Conservation (phyloP, 2,113 vertebrate genomes). For the Noturus placidus region DNA sequence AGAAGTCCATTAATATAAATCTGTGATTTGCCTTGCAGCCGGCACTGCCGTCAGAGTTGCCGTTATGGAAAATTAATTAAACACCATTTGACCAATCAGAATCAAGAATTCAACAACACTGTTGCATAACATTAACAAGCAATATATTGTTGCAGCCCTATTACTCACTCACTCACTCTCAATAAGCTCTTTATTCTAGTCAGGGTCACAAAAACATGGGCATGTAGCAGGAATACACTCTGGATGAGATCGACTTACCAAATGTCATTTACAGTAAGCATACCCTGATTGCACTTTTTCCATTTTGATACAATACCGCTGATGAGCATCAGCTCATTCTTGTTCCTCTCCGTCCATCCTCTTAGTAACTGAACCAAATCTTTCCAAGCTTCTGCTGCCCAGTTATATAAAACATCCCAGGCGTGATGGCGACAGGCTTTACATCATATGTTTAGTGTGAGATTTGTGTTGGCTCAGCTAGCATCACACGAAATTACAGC, state of each 20-base stretch:
- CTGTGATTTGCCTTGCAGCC: neutral
- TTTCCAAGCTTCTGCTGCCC: neutral
- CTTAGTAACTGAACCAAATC: neutral
- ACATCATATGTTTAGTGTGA: neutral
- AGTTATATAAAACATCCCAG: neutral
- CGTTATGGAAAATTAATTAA: neutral
- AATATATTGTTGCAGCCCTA: neutral
- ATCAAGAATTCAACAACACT: neutral
- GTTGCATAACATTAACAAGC: neutral
- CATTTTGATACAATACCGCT: neutral
- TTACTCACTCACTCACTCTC: neutral
- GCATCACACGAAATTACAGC: neutral
- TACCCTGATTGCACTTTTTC: neutral
- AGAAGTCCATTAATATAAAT: neutral
- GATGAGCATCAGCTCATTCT: neutral
- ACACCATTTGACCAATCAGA: neutral
- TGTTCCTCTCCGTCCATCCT: neutral
- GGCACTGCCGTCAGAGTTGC: neutral
- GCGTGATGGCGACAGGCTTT: neutral
- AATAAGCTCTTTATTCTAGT: neutral
- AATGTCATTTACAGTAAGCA: neutral
- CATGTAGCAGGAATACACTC: neutral
- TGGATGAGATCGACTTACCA: neutral
- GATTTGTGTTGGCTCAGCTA: neutral
- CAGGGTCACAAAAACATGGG: neutral